Evolutionary conservation across 35 echinoderm and acorn worm genomes (phyloP).

Genomic region (Lytechinus variegatus): DNA sequence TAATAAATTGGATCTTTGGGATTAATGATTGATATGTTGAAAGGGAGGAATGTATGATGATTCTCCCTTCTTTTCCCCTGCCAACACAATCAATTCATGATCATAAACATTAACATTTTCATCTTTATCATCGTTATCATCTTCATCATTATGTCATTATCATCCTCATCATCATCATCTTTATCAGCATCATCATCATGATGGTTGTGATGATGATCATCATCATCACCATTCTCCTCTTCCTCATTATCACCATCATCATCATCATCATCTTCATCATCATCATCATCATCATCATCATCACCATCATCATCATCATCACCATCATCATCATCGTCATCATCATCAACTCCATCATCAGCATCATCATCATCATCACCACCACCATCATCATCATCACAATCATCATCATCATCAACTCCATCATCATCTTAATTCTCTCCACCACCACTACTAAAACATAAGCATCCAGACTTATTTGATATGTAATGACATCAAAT

Average conservation of each 20-base stretch:
- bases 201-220: too few relatives aligned
- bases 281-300: not conserved
- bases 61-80: too few relatives aligned
- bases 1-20: too few relatives aligned
- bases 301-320: not conserved
- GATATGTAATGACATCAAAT: not conserved
- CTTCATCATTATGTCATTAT: too few relatives aligned
- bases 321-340: not conserved
- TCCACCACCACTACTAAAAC: too few relatives aligned
- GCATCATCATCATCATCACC: not conserved
- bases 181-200: not conserved
- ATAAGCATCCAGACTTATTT: too few relatives aligned
- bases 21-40: too few relatives aligned
- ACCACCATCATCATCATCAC: not conserved
- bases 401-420: not conserved
- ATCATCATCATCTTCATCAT: not conserved
- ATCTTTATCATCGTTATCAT: not conserved
- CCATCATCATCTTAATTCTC: not conserved
- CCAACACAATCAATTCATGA: too few relatives aligned
- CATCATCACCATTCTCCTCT: not conserved
- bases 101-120: too few relatives aligned
- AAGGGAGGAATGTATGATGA: too few relatives aligned
- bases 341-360: not conserved
- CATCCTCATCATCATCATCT: too few relatives aligned
- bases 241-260: not conserved